Percentiles rank a stretch among this genome's conserved stretches.
Evolutionary conservation across 2,797 vertebrate genomes (phyloP).

Genomic region (Rhinichthys osculus): DNA sequence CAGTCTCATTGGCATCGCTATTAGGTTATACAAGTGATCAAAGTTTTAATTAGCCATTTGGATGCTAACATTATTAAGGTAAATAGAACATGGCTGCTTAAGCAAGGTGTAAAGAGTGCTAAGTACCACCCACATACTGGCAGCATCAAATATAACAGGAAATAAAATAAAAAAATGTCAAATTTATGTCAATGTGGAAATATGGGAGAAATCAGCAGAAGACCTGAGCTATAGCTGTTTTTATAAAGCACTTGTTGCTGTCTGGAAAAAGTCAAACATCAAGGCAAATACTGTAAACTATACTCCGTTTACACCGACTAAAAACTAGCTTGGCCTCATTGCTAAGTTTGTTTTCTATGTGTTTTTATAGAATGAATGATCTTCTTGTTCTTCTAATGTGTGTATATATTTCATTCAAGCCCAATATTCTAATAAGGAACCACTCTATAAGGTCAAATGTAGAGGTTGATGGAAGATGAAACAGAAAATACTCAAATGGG

Average conservation of each 20-base stretch:
- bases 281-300: background rate
- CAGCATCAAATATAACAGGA: slow-evolving; percentile 21
- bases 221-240: background rate
- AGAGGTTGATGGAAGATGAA: background rate
- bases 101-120: slow-evolving; percentile 23
- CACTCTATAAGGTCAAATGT: background rate
- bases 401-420: background rate
- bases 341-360: background rate
- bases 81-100: slow-evolving; percentile 17
- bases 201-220: slow-evolving; percentile 6
- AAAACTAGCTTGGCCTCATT: background rate
- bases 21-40: slow-evolving; percentile 28
- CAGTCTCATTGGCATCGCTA: slow-evolving; percentile 14
- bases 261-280: background rate
- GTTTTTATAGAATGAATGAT: slow-evolving; percentile 22
- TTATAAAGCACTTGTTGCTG: slow-evolving; percentile 13
- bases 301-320: background rate
- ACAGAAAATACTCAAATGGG: background rate
- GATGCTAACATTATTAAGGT: slow-evolving; percentile 51
- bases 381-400: slow-evolving; percentile 19
- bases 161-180: background rate
- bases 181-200: background rate
- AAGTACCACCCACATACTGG: slow-evolving; percentile 14
- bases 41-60: slow-evolving; percentile 59
- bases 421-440: background rate